Base-by-base conservation (phyloP, 2,888 invertebrate species). In the Sialis fuliginosa region DNA sequence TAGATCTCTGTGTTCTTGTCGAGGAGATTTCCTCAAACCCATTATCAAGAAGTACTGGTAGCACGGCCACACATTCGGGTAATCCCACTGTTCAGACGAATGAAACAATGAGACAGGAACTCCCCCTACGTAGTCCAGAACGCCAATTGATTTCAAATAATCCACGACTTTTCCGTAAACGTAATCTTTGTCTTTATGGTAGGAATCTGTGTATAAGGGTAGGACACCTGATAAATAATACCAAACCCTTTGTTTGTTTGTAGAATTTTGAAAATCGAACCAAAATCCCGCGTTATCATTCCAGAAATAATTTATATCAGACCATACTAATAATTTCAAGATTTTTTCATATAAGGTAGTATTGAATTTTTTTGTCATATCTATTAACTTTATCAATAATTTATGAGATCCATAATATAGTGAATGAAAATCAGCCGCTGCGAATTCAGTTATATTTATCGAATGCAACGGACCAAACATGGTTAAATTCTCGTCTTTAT, bases 61-160 rank as follows among this genome's bases (percentile, higher is more conserved):
- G 4, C 89, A 89, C 1, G 89, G 80, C 89, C 89, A 90, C 0
- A 83, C 85, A 58, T 89, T 89, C 0, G 88, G 84, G 56, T 75
- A 79, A 60, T 86, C 85, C 86, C 86, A 82, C 59, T 86, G 81
- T 60, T 84, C 77, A 0, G 79, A 79, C 6, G 77, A 77, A 22
- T 70, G 64, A 34, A 68, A 64, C 39, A 83, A 56, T 1, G 84
- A 82, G 0, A 78, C 64, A 0, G 85, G 85, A 31, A 82, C 70
- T 5, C 85, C 84, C 4, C 84, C 84, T 22, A 71, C 67, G 53
- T 66, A 77, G 30, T 69, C 59, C 48, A 76, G 62, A 6, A 67
- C 65, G 7, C 61, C 58, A 0, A 54, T 70, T 31, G 65, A 58
- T 47, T 66, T 62, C 42, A 81, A 61, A 55, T 78, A 78, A 7